A percentile compares a stretch with the other conserved stretches of the same genome.
phyloP scores from a whole-genome alignment of 2,888 invertebrate species.

The Trichacis sp. region DNA sequence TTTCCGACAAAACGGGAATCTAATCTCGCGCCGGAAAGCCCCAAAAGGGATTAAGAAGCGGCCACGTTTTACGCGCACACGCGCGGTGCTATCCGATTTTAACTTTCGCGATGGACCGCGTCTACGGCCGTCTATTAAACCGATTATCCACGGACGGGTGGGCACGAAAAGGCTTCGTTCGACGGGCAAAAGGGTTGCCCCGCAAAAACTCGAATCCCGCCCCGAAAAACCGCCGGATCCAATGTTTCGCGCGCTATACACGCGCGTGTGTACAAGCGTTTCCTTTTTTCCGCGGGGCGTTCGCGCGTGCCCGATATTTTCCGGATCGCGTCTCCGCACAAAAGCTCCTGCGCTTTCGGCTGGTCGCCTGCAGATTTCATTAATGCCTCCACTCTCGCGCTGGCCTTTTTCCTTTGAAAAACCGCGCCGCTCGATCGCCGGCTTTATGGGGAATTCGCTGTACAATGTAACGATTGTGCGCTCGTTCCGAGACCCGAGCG shows the following conservation, averaged over 20 bases:
- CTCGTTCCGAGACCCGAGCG: slow-evolving; percentile 51
- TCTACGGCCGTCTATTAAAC: slow-evolving; percentile 61
- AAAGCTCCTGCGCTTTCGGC: slow-evolving; percentile 31
- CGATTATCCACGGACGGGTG: slow-evolving; percentile 61
- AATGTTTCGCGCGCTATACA: slow-evolving; percentile 44
- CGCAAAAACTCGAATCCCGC: slow-evolving; percentile 32
- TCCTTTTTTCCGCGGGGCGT: slow-evolving; percentile 44
- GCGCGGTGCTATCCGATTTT: slow-evolving; percentile 54
- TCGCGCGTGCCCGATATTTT: slow-evolving; percentile 44
- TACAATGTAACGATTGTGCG: slow-evolving; percentile 62
- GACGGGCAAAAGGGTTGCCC: slow-evolving; percentile 49
- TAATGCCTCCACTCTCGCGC: slow-evolving; percentile 21
- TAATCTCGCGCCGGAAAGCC: slow-evolving; percentile 62
- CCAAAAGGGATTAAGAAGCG: slow-evolving; percentile 63
- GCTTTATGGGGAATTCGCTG: too few relatives aligned
- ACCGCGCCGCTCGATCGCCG: too few relatives aligned
- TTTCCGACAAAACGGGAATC: slow-evolving; percentile 59
- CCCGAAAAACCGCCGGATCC: slow-evolving; percentile 41
- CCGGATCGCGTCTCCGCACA: slow-evolving; percentile 32
- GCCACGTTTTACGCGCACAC: slow-evolving; percentile 56
- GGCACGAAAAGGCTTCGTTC: slow-evolving; percentile 52
- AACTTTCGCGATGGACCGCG: slow-evolving; percentile 60
- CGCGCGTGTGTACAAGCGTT: slow-evolving; percentile 39
- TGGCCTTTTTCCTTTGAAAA: too few relatives aligned
- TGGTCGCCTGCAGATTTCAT: slow-evolving; percentile 37